Evolutionary conservation across 2,888 invertebrate genomes (phyloP).

Genomic region (Clivina fossor): DNA sequence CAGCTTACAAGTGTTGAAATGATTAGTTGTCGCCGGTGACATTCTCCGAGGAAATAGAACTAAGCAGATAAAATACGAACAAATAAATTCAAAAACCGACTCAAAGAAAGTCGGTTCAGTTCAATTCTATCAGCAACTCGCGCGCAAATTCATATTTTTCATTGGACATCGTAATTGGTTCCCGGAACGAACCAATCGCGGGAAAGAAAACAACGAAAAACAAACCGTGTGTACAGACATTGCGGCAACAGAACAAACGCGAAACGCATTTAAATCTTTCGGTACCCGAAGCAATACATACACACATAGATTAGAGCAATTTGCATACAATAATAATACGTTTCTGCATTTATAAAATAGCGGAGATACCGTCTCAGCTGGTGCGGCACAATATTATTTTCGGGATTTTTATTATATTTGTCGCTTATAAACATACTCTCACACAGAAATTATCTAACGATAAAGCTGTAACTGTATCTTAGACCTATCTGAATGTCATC

Average conservation of each 20-base stretch:
- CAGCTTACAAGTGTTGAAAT: conserved; percentile 29
- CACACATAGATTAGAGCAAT: conserved; percentile 34
- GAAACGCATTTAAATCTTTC: conserved; percentile 26
- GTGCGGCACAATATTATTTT: conserved; percentile 30
- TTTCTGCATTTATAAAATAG: conserved; percentile 31
- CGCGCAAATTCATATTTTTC: conserved; percentile 4
- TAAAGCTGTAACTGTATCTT: conserved; percentile 21
- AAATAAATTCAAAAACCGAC: no score
- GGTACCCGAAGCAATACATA: conserved; percentile 30
- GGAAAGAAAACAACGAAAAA: not conserved
- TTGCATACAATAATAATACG: conserved; percentile 35
- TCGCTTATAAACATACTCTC: conserved; percentile 26
- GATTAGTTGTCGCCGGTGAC: conserved; percentile 22
- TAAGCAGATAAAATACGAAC: no score
- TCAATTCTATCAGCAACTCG: no score
- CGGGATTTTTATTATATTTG: conserved; percentile 20
- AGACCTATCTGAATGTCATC: conserved; percentile 9
- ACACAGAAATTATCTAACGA: conserved; percentile 30
- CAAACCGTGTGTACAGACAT: no score
- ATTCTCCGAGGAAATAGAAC: no score
- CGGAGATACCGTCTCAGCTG: conserved; percentile 26
- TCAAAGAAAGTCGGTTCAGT: conserved; percentile 8
- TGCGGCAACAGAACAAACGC: not conserved
- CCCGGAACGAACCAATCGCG: conserved; percentile 1
- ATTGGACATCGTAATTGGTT: conserved; percentile 11